Evolutionary conservation across 2,888 invertebrate genomes (phyloP).

Genomic region (Seira sanloemensis): DNA sequence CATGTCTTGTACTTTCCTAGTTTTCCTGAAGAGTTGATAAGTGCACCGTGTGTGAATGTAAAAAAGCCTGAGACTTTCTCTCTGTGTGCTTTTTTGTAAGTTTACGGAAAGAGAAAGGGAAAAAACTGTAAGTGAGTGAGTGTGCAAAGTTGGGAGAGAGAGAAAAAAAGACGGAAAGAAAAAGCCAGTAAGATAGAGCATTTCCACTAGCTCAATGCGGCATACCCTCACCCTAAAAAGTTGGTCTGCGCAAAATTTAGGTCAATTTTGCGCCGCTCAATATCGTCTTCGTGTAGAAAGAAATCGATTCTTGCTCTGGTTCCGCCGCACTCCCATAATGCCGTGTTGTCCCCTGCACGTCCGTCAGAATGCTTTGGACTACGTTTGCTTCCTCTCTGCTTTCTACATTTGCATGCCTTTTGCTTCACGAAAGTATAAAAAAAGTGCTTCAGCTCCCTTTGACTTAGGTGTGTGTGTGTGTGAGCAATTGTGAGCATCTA

Average conservation of each 20-base stretch:
- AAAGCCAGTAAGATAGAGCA: conserved; percentile 25
- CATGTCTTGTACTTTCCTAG: conserved; percentile 15
- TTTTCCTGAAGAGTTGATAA: conserved; percentile 32
- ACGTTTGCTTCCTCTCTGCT: conserved; percentile 9
- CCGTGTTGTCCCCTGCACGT: conserved; percentile 42
- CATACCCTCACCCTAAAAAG: conserved; percentile 61
- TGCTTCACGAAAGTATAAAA: conserved; percentile 6
- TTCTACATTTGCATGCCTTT: neutral
- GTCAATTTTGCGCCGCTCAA: conserved; percentile 74
- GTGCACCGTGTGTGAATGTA: conserved; percentile 1
- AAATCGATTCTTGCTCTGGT: conserved; percentile 72
- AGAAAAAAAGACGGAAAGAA: conserved; percentile 22
- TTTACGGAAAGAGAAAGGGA: neutral
- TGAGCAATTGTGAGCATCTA: neutral
- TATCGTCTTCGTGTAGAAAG: conserved; percentile 73
- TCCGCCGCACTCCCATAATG: conserved; percentile 61
- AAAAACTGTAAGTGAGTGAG: conserved; percentile 13
- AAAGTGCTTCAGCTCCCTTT: neutral
- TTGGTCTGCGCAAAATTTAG: conserved; percentile 73
- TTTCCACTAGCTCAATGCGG: conserved; percentile 62
- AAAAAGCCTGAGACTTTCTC: neutral
- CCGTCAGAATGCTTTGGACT: conserved; percentile 45
- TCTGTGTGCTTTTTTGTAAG: neutral
- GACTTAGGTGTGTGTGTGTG: neutral
- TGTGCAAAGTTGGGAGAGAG: conserved; percentile 22